Evolutionary conservation across 2,113 vertebrate genomes (phyloP).

Genomic region (Phrynocephalus versicolor): DNA sequence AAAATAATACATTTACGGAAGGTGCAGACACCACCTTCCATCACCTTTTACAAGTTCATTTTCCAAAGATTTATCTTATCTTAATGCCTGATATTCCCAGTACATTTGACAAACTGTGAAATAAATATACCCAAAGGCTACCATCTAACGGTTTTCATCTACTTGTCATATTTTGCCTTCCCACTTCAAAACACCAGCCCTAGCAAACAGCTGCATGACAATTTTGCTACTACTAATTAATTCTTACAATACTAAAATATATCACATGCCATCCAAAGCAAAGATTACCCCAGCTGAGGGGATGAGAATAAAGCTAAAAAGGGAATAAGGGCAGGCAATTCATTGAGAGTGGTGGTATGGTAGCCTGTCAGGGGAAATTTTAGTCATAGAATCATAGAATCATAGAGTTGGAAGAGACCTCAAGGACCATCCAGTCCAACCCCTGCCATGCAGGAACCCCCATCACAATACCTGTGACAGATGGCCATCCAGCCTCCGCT

Average conservation of each 20-base stretch:
- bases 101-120: not conserved
- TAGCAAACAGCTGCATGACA: constrained; percentile 7
- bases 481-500: no score
- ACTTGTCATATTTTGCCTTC: constrained; percentile 1
- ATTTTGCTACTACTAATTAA: not conserved
- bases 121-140: not conserved
- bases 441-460: no score
- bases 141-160: not conserved
- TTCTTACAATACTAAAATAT: not conserved
- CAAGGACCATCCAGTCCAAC: no score
- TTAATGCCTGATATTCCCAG: constrained; percentile 11
- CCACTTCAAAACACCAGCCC: not conserved
- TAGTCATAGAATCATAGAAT: no score
- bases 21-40: no score
- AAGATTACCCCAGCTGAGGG: not conserved
- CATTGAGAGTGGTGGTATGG: not conserved
- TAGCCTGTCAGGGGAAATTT: no score
- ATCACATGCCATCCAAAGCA: not conserved
- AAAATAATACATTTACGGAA: not conserved
- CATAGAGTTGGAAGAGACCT: no score
- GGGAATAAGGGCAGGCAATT: not conserved
- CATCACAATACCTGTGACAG: no score
- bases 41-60: constrained; percentile 2
- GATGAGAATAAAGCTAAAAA: not conserved
- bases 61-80: not conserved